phyloP scores from a whole-genome alignment of 2,113 vertebrate genomes.

The Vidua macroura region DNA sequence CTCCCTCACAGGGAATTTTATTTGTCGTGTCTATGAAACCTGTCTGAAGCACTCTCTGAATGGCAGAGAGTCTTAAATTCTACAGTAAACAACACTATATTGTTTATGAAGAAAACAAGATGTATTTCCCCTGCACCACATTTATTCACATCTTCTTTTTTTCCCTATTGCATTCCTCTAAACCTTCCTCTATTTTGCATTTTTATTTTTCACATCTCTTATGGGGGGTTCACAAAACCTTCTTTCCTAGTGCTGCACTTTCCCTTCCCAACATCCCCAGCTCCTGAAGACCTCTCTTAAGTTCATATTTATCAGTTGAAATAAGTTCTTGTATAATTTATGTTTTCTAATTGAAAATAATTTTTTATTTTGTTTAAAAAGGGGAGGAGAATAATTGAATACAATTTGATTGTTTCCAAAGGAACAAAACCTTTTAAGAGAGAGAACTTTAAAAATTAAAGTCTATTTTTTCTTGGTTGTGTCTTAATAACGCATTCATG shows the following conservation, averaged over 20 bases:
- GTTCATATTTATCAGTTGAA: background rate
- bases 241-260: background rate
- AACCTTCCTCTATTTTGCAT: background rate
- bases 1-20: background rate
- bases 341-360: background rate
- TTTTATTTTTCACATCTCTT: background rate
- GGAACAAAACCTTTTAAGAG: background rate
- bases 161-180: background rate
- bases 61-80: background rate
- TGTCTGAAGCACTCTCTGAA: background rate
- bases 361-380: background rate
- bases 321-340: background rate
- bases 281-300: background rate
- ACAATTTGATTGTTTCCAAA: background rate
- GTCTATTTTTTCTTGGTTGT: background rate
- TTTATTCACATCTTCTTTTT: background rate
- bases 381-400: background rate
- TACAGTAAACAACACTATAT: background rate
- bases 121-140: background rate
- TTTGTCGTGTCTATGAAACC: background rate
- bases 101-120: background rate
- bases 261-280: background rate
- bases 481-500: background rate
- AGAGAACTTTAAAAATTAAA: background rate
- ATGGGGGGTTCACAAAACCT: background rate